Percentiles rank a stretch among this genome's conserved stretches.
phyloP scores from a whole-genome alignment of 2,888 invertebrate genomes.

The Limnephilus rhombicus region DNA sequence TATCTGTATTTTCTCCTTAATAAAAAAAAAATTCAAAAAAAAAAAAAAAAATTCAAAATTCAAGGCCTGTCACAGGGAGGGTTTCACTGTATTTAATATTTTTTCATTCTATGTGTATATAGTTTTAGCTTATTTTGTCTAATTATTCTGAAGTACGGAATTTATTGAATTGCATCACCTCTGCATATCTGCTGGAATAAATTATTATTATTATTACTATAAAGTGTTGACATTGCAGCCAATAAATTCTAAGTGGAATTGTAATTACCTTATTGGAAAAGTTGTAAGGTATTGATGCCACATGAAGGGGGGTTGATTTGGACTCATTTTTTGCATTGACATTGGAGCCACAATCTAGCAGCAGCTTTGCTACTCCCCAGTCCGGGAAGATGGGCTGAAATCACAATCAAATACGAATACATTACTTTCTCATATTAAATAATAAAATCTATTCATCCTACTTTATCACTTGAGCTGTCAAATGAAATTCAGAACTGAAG shows the following conservation, averaged over 20 bases:
- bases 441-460: not conserved
- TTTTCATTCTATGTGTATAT: too few relatives aligned
- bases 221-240: not conserved
- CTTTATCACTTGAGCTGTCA: not conserved
- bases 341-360: slow-evolving; percentile 87
- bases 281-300: slow-evolving; percentile 87
- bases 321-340: slow-evolving; percentile 87
- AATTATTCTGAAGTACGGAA: too few relatives aligned
- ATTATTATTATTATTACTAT: too few relatives aligned
- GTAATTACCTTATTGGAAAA: slow-evolving; percentile 77
- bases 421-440: too few relatives aligned
- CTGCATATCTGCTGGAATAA: too few relatives aligned
- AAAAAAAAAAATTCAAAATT: too few relatives aligned
- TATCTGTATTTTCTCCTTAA: too few relatives aligned
- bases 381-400: slow-evolving; percentile 86
- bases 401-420: not conserved
- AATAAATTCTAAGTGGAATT: not conserved
- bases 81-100: too few relatives aligned
- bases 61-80: too few relatives aligned
- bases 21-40: too few relatives aligned
- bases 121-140: too few relatives aligned
- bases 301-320: slow-evolving; percentile 89
- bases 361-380: slow-evolving; percentile 81
- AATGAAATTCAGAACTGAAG: not conserved
- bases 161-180: too few relatives aligned